A percentile compares a stretch with the other conserved stretches of the same genome.
phyloP scores from a whole-genome alignment of 2,113 vertebrate species.

The Fukomys damarensis region DNA sequence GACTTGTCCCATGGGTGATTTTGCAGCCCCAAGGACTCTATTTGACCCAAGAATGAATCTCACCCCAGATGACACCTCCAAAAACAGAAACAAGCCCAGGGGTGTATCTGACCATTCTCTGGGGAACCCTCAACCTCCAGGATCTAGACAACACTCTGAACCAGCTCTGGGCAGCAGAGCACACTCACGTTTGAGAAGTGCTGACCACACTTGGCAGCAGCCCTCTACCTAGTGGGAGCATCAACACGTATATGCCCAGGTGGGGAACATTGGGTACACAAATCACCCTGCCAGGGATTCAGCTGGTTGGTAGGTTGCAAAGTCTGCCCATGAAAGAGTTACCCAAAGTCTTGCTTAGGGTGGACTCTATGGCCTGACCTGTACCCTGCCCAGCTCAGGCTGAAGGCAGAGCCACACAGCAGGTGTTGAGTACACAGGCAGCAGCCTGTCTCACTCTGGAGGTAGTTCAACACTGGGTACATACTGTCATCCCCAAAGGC shows the following conservation, averaged over 20 bases:
- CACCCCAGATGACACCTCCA: not conserved
- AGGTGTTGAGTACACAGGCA: not conserved
- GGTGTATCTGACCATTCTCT: not conserved
- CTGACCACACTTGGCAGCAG: not conserved
- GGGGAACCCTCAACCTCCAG: not conserved
- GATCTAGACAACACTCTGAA: not conserved
- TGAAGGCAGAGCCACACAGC: not conserved
- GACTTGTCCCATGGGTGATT: not conserved
- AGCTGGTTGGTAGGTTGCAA: not conserved
- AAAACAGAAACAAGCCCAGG: not conserved
- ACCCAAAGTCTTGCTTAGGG: not conserved
- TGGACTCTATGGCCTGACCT: not conserved
- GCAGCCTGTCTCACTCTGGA: not conserved
- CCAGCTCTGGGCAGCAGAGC: not conserved
- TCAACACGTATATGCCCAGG: not conserved
- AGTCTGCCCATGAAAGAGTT: not conserved
- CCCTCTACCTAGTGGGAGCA: not conserved
- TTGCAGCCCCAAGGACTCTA: not conserved
- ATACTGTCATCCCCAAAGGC: not conserved
- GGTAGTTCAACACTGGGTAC: not conserved
- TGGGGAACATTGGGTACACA: too few species aligned
- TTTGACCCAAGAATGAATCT: not conserved
- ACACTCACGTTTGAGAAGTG: not conserved
- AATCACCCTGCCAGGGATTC: not conserved
- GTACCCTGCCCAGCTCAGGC: not conserved